Evolutionary conservation across 2,888 invertebrate genomes (phyloP).

Genomic region (Drosophila ochracea): DNA sequence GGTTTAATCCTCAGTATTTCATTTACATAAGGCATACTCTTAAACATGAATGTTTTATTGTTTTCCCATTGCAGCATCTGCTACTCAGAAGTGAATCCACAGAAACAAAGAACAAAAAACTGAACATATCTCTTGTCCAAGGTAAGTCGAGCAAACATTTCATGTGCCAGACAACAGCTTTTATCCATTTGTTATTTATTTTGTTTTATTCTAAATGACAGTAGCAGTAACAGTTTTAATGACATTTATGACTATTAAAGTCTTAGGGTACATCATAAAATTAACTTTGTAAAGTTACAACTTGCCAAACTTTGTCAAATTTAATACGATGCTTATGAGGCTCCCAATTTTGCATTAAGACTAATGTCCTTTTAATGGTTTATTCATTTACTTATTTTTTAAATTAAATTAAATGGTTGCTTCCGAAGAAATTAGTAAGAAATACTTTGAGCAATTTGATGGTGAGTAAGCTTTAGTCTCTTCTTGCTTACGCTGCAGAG

Average conservation of each 20-base stretch:
- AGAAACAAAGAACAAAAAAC: neutral
- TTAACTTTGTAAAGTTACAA: neutral
- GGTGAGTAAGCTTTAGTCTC: neutral
- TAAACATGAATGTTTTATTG: neutral
- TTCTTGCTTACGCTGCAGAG: neutral
- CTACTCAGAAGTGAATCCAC: neutral
- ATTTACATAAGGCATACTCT: neutral
- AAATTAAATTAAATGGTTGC: neutral
- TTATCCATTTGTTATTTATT: neutral
- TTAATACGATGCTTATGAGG: neutral
- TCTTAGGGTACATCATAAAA: neutral
- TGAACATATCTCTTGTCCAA: neutral
- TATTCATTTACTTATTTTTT: neutral
- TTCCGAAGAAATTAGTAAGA: neutral
- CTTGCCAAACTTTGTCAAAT: neutral
- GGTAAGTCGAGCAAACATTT: slow-evolving; percentile 12
- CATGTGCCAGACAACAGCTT: neutral
- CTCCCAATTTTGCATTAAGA: neutral
- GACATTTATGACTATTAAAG: neutral
- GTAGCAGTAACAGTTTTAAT: neutral
- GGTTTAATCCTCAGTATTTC: neutral
- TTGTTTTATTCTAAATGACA: neutral
- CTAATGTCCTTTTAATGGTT: neutral
- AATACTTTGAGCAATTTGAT: neutral
- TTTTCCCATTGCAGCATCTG: slow-evolving; percentile 21